phyloP scores from a whole-genome alignment of 2,888 invertebrate genomes.

The Morpho achilles region DNA sequence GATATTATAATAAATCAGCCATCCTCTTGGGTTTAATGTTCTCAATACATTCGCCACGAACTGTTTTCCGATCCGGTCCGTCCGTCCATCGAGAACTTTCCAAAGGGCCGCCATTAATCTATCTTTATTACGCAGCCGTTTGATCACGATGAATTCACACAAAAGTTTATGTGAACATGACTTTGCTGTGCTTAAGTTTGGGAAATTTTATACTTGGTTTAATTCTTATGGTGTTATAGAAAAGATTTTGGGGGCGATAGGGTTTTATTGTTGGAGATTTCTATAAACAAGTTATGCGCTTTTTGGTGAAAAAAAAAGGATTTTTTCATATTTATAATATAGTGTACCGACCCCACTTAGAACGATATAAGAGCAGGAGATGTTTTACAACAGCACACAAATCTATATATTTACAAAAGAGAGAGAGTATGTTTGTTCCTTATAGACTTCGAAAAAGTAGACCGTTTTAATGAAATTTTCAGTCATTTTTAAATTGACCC shows the following conservation, averaged over 20 bases:
- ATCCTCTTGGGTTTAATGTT: constrained; percentile 11
- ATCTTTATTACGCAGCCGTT: constrained; percentile 67
- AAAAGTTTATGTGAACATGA: constrained; percentile 61
- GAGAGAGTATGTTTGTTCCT: no score
- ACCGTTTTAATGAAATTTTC: constrained; percentile 4
- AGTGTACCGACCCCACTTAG: no score
- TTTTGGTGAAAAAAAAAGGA: no score
- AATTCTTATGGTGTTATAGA: no score
- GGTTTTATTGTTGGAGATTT: no score
- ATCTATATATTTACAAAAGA: not conserved
- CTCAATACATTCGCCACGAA: constrained; percentile 20
- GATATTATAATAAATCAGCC: no score
- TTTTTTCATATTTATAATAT: no score
- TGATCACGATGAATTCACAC: constrained; percentile 59
- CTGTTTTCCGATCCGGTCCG: constrained; percentile 25
- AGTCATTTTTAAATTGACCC: constrained; percentile 1
- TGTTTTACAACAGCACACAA: no score
- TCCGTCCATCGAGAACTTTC: constrained; percentile 25
- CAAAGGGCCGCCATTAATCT: constrained; percentile 52
- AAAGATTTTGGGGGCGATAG: no score
- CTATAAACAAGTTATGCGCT: no score
- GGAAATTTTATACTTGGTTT: constrained; percentile 23
- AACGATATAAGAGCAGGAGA: no score
- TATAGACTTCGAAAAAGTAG: constrained; percentile 7
- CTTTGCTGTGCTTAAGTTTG: constrained; percentile 36